These are phyloP conservation scores for Hydrolagus colliei DNA, from an alignment of 2,797 vertebrate species.

Conservation along the genomic window DNA sequence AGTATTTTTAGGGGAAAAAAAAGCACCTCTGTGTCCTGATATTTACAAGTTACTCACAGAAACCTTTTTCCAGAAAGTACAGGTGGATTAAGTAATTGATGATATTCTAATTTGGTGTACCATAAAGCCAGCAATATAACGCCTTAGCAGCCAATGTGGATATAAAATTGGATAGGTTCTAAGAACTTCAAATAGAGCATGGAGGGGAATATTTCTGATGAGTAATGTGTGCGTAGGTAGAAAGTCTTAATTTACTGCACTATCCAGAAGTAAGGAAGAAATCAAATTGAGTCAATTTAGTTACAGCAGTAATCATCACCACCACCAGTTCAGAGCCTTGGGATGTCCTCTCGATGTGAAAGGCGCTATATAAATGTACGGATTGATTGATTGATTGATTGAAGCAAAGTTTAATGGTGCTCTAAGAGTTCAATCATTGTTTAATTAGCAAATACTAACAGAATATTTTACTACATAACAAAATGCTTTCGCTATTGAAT, in stretches of 20 bases:
- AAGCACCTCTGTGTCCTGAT: too few species aligned
- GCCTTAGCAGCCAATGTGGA: background rate
- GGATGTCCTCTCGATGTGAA: too few species aligned
- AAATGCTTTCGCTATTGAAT: too few species aligned
- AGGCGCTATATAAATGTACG: too few species aligned
- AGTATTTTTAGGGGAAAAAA: background rate
- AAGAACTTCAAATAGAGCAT: background rate
- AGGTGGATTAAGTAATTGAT: background rate
- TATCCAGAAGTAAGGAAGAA: background rate
- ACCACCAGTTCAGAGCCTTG: too few species aligned
- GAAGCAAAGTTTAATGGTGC: too few species aligned
- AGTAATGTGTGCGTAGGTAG: background rate
- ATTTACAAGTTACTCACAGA: too few species aligned
- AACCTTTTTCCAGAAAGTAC: background rate
- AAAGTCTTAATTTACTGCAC: background rate
- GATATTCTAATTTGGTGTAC: background rate
- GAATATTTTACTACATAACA: too few species aligned
- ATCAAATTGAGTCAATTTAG: background rate
- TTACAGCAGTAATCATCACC: too few species aligned
- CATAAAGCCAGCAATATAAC: background rate
- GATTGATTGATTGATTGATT: too few species aligned
- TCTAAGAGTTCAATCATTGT: too few species aligned
- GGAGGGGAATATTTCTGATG: background rate
- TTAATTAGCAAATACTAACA: too few species aligned
- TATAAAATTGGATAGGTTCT: background rate